These are phyloP conservation scores for Trachymyrmex cornetzi DNA, from an alignment of 1,140 invertebrate genomes.

Conservation along the genomic window DNA sequence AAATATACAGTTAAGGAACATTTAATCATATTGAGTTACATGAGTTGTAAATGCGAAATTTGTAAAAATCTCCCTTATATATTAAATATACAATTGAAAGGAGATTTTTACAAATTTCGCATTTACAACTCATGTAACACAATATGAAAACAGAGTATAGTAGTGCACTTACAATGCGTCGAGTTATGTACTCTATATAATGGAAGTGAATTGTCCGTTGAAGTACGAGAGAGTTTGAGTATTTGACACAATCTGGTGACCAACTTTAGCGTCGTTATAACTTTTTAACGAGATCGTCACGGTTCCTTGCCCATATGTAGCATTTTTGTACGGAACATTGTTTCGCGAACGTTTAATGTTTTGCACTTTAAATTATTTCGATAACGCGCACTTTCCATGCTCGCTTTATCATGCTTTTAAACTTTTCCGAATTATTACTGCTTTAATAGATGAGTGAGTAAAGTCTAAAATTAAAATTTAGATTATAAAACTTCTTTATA, in stretches of 20 bases:
- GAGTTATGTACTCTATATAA: slow-evolving; percentile 21
- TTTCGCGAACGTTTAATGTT: not conserved
- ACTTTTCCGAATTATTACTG: slow-evolving; percentile 16
- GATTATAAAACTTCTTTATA: not conserved
- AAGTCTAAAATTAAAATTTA: not conserved
- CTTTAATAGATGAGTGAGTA: not conserved
- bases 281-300: slow-evolving; percentile 47
- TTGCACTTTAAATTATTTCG: slow-evolving; percentile 49
- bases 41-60: no score
- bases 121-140: not conserved
- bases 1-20: no score
- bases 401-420: not conserved
- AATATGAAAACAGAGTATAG: not conserved
- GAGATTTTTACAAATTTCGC: slow-evolving; percentile 3
- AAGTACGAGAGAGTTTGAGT: slow-evolving; percentile 28
- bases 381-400: not conserved
- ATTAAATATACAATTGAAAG: no score
- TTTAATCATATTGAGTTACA: no score
- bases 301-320: slow-evolving; percentile 39
- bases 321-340: slow-evolving; percentile 21
- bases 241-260: slow-evolving; percentile 39
- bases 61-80: no score
- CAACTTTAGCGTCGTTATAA: slow-evolving; percentile 45
- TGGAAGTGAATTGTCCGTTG: not conserved
- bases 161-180: not conserved